These are phyloP conservation scores for Pristionchus japonicus DNA, from an alignment of 2,888 invertebrate species.

Conservation along the genomic window DNA sequence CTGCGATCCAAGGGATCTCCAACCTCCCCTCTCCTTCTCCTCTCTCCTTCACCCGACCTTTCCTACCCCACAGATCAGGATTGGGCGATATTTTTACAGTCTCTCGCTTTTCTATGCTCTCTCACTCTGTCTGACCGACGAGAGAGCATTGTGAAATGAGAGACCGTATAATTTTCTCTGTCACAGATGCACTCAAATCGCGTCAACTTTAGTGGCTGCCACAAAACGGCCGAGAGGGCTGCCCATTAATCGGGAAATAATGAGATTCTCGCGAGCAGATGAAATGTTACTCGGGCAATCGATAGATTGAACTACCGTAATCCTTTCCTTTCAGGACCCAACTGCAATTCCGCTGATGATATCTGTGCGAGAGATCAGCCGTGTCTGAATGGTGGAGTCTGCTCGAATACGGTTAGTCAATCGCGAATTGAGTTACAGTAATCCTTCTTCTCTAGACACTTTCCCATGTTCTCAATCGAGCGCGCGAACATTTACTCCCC, in stretches of 20 bases:
- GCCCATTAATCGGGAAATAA: constrained; percentile 20
- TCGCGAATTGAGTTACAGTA: constrained; percentile 9
- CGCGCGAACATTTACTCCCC: constrained; percentile 16
- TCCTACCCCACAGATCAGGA: neutral
- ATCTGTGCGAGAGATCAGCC: neutral
- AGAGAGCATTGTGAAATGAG: too few relatives aligned
- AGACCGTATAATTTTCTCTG: too few relatives aligned
- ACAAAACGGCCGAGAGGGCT: neutral
- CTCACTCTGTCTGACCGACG: too few relatives aligned
- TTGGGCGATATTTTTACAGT: too few relatives aligned
- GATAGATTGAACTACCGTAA: constrained; percentile 1
- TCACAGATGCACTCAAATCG: constrained; percentile 30
- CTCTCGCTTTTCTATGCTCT: too few relatives aligned
- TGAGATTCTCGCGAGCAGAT: neutral
- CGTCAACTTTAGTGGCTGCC: constrained; percentile 41
- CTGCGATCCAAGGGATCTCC: constrained; percentile 12
- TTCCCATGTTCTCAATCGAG: constrained; percentile 41
- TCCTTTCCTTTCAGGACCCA: constrained; percentile 14
- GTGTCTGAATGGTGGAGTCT: constrained; percentile 8
- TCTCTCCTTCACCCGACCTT: neutral
- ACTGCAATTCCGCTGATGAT: neutral
- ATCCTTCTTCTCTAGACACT: neutral
- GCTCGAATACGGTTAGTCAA: constrained; percentile 42
- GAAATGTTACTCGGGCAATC: neutral
- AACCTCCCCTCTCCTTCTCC: neutral